Conservation (phyloP, 2,113 vertebrate species). For the Acrocephalus arundinaceus region DNA sequence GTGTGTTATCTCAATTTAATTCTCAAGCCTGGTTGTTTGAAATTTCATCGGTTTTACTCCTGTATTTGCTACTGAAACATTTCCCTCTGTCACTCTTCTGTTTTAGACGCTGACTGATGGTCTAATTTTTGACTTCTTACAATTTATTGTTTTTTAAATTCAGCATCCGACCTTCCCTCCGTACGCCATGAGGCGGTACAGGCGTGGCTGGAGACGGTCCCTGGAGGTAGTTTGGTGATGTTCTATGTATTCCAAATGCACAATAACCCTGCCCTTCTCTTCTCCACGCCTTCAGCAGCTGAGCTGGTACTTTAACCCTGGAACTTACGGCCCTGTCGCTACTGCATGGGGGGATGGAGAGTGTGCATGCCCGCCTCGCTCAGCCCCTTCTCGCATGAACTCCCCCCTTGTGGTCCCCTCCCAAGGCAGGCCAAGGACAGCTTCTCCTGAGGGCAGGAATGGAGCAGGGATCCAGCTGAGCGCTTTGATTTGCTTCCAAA, state of each 20-base stretch:
- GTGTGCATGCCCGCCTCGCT: slow-evolving; percentile 62
- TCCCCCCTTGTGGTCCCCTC: neutral
- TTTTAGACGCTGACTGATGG: neutral
- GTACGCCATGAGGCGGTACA: slow-evolving; percentile 90
- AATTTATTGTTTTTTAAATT: slow-evolving; percentile 77
- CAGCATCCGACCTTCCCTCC: slow-evolving; percentile 90
- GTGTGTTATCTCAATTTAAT: neutral
- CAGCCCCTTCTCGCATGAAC: slow-evolving; percentile 66
- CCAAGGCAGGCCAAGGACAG: neutral
- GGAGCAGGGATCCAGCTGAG: neutral
- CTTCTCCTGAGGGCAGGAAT: neutral
- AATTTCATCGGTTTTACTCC: neutral
- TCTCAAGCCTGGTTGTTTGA: neutral
- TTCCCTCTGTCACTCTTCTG: slow-evolving; percentile 38
- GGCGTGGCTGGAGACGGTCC: slow-evolving; percentile 97
- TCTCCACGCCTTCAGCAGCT: slow-evolving; percentile 67
- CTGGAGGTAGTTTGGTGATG: slow-evolving; percentile 92
- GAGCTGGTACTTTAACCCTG: slow-evolving; percentile 74
- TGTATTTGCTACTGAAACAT: neutral
- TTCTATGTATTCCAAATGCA: slow-evolving; percentile 63
- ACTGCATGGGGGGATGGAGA: slow-evolving; percentile 66
- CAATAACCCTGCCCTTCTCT: slow-evolving; percentile 70
- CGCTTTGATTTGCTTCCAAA: neutral
- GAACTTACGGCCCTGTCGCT: slow-evolving; percentile 57
- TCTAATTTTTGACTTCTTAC: slow-evolving; percentile 68